Percentiles rank a stretch among this genome's conserved stretches.
phyloP scores from a whole-genome alignment of 2,888 invertebrate species.

The Shargacucullia verbasci region DNA sequence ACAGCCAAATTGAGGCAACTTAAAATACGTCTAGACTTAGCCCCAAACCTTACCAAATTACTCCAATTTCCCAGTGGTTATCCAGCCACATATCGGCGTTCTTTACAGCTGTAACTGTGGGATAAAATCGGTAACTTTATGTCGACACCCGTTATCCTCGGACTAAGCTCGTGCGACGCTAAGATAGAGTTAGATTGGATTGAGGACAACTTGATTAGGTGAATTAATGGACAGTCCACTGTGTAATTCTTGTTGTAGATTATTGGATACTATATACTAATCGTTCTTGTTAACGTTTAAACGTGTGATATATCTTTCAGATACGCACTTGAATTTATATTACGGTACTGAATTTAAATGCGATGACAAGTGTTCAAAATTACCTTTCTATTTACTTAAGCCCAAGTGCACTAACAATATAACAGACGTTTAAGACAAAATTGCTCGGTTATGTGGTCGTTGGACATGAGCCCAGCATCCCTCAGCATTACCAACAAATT shows the following conservation, averaged over 20 bases:
- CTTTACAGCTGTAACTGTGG: constrained; percentile 41
- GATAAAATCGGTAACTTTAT: constrained; percentile 54
- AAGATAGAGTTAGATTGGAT: constrained; percentile 53
- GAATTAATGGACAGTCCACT: constrained; percentile 36
- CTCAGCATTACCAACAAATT: too few species aligned
- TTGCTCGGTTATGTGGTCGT: too few species aligned
- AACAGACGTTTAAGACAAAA: too few species aligned
- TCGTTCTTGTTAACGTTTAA: not conserved
- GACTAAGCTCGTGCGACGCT: constrained; percentile 36
- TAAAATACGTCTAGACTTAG: constrained; percentile 26
- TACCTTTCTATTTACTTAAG: too few species aligned
- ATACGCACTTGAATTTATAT: too few species aligned
- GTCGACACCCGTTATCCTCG: constrained; percentile 49
- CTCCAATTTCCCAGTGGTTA: constrained; percentile 46
- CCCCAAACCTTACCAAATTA: constrained; percentile 39
- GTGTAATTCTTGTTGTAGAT: constrained; percentile 37
- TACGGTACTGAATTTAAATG: too few species aligned
- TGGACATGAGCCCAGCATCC: too few species aligned
- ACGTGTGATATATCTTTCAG: too few species aligned
- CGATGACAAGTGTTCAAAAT: too few species aligned
- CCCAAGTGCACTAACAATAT: too few species aligned
- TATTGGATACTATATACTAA: constrained; percentile 16
- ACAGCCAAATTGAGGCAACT: too few species aligned
- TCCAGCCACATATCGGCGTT: constrained; percentile 49
- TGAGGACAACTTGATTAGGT: constrained; percentile 54